Base-by-base conservation (phyloP, 2,797 vertebrate genomes). In the Psittacula echo region DNA sequence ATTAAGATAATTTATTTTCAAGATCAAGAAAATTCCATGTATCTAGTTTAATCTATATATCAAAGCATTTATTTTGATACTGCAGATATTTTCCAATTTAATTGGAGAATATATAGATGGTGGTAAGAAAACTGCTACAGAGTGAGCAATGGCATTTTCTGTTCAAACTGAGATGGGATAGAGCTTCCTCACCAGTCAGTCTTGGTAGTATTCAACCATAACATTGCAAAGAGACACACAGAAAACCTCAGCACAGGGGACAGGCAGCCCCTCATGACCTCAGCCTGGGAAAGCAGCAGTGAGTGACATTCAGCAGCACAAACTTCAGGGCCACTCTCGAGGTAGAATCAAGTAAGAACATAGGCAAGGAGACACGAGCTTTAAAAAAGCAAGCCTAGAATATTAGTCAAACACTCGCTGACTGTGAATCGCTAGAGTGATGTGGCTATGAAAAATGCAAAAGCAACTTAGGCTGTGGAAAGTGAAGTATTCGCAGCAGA, bases 1-100 rank as follows among this genome's bases (percentile, higher is more conserved):
- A 70, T 73, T 70, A 82, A 76, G 60, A 87, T 87, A 88, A 82
- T 82, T 94, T 90, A 79, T 56, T 90, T 92, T 87, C 60, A 76
- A 87, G 84, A 77, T 87, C 79, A 90, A 95, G 80, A 95, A 87
- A 95, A 89, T 54, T 58, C n/a, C 30, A 48, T 29, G 4, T 50
- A 54, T 91, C 39, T 73, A 41, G 30, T 70, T 91, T 70, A 68
- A 74, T 44, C 79, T 61, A 61, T 50, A 53, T 65, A 89, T 74
- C 82, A 71, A 89, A 85, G 29, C n/a, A 76, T 79, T 89, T 77
- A 9, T 89, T 89, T 82, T 76, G 56, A 85, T 79, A 73, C 12
- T 68, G 60, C 11, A 87, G 54, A 34, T 90, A 82, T 53, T 90
- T 89, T 26, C 44, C 65, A 53, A 32, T 84, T 47, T 58, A 88